Evolutionary conservation across 2,888 invertebrate genomes (phyloP), one percentile per base, ranked within the genome.

Genomic region (Drosophila longiperda): DNA sequence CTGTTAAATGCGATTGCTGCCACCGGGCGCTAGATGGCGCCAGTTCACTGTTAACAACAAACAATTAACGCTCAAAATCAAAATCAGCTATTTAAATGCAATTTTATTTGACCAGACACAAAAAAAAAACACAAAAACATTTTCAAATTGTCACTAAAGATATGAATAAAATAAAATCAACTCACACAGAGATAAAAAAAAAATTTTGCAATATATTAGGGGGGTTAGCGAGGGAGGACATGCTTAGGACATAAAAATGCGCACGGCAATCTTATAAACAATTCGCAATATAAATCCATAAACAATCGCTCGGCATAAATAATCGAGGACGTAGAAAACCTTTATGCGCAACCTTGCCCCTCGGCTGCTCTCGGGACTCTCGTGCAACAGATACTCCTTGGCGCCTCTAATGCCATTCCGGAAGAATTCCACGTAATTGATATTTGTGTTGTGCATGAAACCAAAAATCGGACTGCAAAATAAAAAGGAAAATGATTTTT

Each of bases 331-430:
- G 17, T 67, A 66, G 53, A 89, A 90, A 23, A 91, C 77, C 55
- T 83, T 85, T 0, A 91, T 58, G 12, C 92, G 87, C 9, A 83
- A 52, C 3, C 78, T 84, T 17, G 91, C 87, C 17, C 73, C 75
- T 0, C 57, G 70, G 49, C 85, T 85, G 57, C 90, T 89, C 0
- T 88, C 87, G 12, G 89, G 86, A 23, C 88, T 82, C 70, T 93
- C 92, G 11, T 92, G 83, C 23, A 93, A 17, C 7, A 93, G 73
- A 64, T 80, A 93, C 62, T 90, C 83, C 66, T 92, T 91, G 17
- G 92, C 92, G 11, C 93, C 93, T 1, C 81, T 74, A 3, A 92
- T 78, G 3, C 91, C 92, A 58, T 87, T 78, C 23, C 69, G 79
- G 40, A 93, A 89, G 73, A 91, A 93, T 1, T 81, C 69, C 36